Conservation (phyloP, 37 sponge, comb jelly and placozoan genomes). For the Ianthella basta region DNA sequence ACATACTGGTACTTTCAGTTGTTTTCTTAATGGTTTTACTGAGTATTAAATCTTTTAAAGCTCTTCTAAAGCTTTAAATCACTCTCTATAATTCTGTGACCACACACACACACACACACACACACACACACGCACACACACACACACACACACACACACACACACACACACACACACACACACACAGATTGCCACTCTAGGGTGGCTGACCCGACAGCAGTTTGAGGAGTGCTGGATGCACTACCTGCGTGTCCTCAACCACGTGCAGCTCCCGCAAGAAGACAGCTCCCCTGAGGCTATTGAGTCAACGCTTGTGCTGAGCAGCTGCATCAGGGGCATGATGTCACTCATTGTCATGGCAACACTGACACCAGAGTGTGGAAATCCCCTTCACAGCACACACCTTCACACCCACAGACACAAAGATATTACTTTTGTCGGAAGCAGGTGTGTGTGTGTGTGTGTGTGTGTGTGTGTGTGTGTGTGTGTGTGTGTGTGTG, state of each 20-base stretch:
- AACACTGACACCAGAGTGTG: constrained; percentile 49
- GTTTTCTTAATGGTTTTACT: too few relatives aligned
- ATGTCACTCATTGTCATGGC: constrained; percentile 59
- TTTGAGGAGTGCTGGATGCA: constrained; percentile 91
- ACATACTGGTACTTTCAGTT: too few relatives aligned
- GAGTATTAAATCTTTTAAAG: too few relatives aligned
- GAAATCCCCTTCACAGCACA: constrained; percentile 52
- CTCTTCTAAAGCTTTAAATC: too few relatives aligned
- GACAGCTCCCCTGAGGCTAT: constrained; percentile 37
- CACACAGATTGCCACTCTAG: constrained; percentile 33
- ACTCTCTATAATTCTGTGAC: too few relatives aligned
- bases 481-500: background rate
- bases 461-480: background rate
- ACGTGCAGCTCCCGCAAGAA: constrained; percentile 53
- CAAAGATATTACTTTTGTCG: constrained; percentile 66
- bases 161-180: too few relatives aligned
- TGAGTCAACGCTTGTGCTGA: constrained; percentile 37
- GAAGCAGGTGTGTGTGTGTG: constrained; percentile 13
- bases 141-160: too few relatives aligned
- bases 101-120: too few relatives aligned
- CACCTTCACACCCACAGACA: constrained; percentile 65
- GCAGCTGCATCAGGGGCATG: constrained; percentile 49
- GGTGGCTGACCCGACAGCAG: constrained; percentile 75
- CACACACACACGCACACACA: too few relatives aligned
- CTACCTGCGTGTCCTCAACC: constrained; percentile 69